Conservation (phyloP, 2,797 vertebrate genomes). For the Oreochromis mossambicus region DNA sequence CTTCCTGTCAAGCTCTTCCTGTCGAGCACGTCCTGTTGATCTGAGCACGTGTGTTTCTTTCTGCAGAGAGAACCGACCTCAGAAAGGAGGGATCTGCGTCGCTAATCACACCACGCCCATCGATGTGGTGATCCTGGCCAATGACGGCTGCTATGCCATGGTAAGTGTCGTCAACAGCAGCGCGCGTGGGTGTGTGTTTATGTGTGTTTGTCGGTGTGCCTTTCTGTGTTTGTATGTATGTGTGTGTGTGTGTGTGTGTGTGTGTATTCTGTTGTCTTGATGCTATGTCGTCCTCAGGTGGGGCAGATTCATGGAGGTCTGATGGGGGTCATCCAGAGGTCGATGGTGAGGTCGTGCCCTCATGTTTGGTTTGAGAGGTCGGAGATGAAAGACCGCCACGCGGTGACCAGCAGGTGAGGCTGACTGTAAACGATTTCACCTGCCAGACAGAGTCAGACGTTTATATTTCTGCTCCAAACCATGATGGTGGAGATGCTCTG, state of each 20-base stretch:
- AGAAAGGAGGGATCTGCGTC: constrained; percentile 95
- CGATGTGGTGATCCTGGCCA: constrained; percentile 91
- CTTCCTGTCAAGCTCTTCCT: not conserved
- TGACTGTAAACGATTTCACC: not conserved
- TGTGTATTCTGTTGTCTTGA: not conserved
- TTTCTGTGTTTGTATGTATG: not conserved
- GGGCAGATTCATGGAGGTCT: constrained; percentile 92
- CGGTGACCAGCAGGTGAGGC: constrained; percentile 87
- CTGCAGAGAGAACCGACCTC: constrained; percentile 87
- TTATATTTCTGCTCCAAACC: not conserved
- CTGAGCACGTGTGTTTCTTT: not conserved
- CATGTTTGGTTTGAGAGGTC: constrained; percentile 97
- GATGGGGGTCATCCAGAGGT: constrained; percentile 91
- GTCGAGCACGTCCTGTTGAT: not conserved
- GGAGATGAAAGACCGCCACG: constrained; percentile 89
- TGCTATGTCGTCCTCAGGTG: constrained; percentile 74
- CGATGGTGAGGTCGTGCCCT: constrained; percentile 88
- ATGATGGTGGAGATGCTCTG: not conserved
- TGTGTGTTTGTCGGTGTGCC: not conserved
- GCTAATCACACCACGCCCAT: constrained; percentile 97
- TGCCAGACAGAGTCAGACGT: not conserved
- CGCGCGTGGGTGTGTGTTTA: not conserved
- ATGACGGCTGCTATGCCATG: constrained; percentile 96
- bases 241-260: too few species aligned
- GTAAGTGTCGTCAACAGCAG: constrained; percentile 67